Percentiles rank a stretch among this genome's conserved stretches.
Evolutionary conservation across 2,797 vertebrate genomes (phyloP).

Genomic region (Tragopan temminckii): DNA sequence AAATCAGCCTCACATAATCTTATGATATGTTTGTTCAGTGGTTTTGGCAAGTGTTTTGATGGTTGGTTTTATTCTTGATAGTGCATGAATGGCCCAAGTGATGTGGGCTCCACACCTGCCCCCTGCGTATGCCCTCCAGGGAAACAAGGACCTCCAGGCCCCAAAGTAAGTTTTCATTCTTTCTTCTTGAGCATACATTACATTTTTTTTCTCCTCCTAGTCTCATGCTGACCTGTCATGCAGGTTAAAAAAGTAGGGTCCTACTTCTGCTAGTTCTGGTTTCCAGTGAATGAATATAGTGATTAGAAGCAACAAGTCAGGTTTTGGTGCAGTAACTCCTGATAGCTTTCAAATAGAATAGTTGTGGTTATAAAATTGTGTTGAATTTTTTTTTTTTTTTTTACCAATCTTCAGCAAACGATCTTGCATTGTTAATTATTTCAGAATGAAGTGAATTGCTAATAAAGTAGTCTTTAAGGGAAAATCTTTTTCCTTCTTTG

Average conservation of each 20-base stretch:
- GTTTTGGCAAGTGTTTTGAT: not conserved
- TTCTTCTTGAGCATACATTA: not conserved
- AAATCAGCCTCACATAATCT: not conserved
- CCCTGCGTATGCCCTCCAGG: constrained; percentile 94
- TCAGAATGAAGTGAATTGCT: not conserved
- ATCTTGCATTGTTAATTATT: not conserved
- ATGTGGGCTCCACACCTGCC: constrained; percentile 87
- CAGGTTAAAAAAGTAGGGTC: not conserved
- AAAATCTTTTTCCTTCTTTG: not conserved
- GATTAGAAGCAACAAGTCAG: not conserved
- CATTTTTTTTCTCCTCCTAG: rapidly evolving
- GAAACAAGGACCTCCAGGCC: constrained; percentile 88
- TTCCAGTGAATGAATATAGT: not conserved
- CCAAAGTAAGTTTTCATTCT: constrained; percentile 85
- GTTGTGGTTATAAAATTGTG: not conserved
- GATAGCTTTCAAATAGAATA: not conserved
- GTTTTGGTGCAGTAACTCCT: not conserved
- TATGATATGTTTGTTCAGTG: rapidly evolving
- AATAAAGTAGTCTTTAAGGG: not conserved
- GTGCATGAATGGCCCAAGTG: constrained; percentile 91
- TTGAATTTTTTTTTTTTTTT: not conserved
- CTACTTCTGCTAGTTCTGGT: not conserved
- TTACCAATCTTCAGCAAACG: not conserved
- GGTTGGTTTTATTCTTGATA: constrained; percentile 72
- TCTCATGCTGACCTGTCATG: not conserved